Conservation (phyloP, 2,797 vertebrate genomes). For the Betta splendens region DNA sequence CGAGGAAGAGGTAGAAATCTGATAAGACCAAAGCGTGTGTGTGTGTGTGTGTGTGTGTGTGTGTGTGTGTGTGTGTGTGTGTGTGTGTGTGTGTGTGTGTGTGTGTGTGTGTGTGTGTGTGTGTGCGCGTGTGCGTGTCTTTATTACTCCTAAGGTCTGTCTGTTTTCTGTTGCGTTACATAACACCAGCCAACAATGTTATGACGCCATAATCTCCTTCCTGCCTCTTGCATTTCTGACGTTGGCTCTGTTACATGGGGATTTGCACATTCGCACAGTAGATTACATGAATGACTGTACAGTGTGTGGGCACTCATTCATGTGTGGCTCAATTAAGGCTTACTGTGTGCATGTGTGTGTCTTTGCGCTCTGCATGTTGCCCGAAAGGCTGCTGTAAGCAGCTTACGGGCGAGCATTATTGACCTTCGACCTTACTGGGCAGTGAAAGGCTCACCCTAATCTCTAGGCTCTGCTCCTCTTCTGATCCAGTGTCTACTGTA, state of each 20-base stretch:
- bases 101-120: neutral
- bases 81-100: constrained; percentile 2
- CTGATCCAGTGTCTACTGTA: constrained; percentile 13
- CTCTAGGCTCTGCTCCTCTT: constrained; percentile 24
- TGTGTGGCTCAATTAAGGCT: constrained; percentile 53
- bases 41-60: constrained; percentile 2
- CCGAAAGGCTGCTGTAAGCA: constrained; percentile 57
- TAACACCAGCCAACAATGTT: constrained; percentile 47
- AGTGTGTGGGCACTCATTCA: constrained; percentile 48
- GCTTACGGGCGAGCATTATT: constrained; percentile 66
- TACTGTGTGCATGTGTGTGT: constrained; percentile 25
- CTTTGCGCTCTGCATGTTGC: constrained; percentile 26
- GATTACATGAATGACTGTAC: constrained; percentile 67
- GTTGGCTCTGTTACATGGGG: constrained; percentile 48
- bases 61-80: constrained; percentile 4
- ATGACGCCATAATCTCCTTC: constrained; percentile 48
- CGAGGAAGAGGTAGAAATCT: constrained; percentile 37
- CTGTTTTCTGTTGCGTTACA: constrained; percentile 24
- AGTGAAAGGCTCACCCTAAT: constrained; percentile 66
- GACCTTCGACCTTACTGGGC: constrained; percentile 65
- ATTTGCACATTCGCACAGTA: constrained; percentile 60
- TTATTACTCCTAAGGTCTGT: constrained; percentile 5
- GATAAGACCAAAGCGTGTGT: constrained; percentile 45
- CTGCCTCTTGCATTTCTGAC: constrained; percentile 42
- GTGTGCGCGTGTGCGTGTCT: constrained; percentile 6